Percentiles rank a stretch among this genome's conserved stretches.
Conservation (phyloP, 2,888 invertebrate species). For the Parnassius smintheus region DNA sequence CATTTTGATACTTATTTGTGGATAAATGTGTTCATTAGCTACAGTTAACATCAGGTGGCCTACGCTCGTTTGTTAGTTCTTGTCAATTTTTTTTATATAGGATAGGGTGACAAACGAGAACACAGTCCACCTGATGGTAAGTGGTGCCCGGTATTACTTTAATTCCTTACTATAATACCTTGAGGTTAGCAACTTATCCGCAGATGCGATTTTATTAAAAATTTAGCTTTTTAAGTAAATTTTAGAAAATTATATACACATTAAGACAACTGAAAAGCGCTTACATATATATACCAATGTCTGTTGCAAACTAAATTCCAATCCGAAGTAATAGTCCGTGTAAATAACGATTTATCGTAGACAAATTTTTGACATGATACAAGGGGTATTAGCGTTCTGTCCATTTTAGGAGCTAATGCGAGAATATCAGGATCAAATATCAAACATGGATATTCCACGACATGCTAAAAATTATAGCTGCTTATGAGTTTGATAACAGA, state of each 20-base stretch:
- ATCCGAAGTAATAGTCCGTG: slow-evolving; percentile 83
- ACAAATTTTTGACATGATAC: slow-evolving; percentile 61
- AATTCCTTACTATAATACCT: too few species aligned
- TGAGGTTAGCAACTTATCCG: too few species aligned
- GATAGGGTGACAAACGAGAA: too few species aligned
- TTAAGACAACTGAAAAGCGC: background rate
- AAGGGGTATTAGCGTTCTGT: slow-evolving; percentile 54
- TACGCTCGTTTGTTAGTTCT: too few species aligned
- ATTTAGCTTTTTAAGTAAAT: background rate
- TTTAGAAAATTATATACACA: background rate
- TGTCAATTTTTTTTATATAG: too few species aligned
- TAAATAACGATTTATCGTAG: slow-evolving; percentile 81
- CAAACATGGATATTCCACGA: slow-evolving; percentile 64
- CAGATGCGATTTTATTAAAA: too few species aligned
- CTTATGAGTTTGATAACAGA: too few species aligned
- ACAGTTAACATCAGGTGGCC: too few species aligned
- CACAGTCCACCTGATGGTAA: too few species aligned
- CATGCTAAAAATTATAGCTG: slow-evolving; percentile 43
- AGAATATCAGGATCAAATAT: slow-evolving; percentile 68
- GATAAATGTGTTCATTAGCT: too few species aligned
- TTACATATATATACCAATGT: slow-evolving; percentile 75
- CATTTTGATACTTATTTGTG: too few species aligned
- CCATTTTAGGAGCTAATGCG: slow-evolving; percentile 42
- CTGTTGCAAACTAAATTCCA: slow-evolving; percentile 84
- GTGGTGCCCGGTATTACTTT: too few species aligned